Evolutionary conservation across 2,797 vertebrate species (phyloP).

Genomic region (Phoxinus dragarum): DNA sequence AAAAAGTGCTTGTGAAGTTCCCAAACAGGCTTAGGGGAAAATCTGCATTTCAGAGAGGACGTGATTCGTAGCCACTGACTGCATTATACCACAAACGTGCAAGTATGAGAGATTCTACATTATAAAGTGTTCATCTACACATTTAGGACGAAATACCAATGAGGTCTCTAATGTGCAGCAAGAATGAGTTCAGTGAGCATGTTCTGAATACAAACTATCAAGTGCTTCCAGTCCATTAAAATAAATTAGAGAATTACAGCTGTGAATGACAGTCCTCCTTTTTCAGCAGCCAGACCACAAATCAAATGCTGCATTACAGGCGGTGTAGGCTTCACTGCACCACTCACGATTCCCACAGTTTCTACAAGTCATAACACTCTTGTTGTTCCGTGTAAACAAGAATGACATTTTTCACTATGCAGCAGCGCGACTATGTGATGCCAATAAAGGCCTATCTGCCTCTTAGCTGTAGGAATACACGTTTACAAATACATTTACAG

Average conservation of each 20-base stretch:
- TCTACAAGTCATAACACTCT: slow-evolving; percentile 5
- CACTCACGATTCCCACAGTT: slow-evolving; percentile 16
- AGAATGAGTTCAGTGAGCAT: slow-evolving; percentile 6
- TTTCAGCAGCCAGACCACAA: slow-evolving; percentile 5
- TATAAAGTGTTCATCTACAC: not conserved
- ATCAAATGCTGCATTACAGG: slow-evolving; percentile 29
- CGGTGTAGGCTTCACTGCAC: slow-evolving; percentile 28
- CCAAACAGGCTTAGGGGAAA: not conserved
- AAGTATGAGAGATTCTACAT: not conserved
- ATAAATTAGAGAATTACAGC: slow-evolving; percentile 10
- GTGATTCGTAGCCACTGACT: not conserved
- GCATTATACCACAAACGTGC: not conserved
- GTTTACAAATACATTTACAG: not conserved
- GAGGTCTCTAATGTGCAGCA: not conserved
- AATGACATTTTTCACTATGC: not conserved
- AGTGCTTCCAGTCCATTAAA: slow-evolving; percentile 6
- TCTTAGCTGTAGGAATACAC: not conserved
- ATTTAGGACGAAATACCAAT: slow-evolving; percentile 10
- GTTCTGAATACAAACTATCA: not conserved
- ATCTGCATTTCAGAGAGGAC: not conserved
- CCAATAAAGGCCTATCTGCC: not conserved
- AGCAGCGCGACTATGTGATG: not conserved
- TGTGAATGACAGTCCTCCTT: not conserved
- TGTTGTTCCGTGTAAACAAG: slow-evolving; percentile 9
- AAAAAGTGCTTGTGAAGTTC: not conserved